Base-by-base conservation (phyloP, 2,888 invertebrate species). In the Drosophila barbarae region DNA sequence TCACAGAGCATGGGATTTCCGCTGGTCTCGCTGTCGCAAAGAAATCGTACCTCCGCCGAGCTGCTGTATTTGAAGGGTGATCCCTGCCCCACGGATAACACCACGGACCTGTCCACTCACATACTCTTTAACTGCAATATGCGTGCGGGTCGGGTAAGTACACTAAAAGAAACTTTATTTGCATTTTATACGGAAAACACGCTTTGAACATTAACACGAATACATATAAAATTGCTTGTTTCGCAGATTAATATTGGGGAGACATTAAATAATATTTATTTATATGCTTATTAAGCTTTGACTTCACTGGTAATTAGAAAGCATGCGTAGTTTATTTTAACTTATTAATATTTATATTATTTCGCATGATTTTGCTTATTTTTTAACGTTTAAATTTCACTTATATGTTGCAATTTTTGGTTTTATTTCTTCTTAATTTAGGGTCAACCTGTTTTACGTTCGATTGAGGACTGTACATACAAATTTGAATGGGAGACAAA, bases 1-100 rank as follows among this genome's bases (percentile, higher is more conserved):
- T 9, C 36, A 21, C 77, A 89, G 89, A 89, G 89, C 71, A 84
- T 90, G 42, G 90, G 90, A 3, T 89, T 85, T 74, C 88, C 89
- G 7, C 59, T 85, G 63, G 73, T 85, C 8, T 84, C 85, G 1
- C 65, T 89, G 52, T 72, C 75, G 6, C 72, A 77, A n/a, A 73
- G 76, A 35, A 86, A 87, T 71, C 79, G 84, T 39, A 88, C 87
- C 8, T 63, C 71, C 28, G 88, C 86, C 8, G 79, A 87, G 51
- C 64, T 90, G 58, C 82, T 84, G 55, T 90, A 90, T 69, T 32
- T 84, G 2, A 68, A 72, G 3, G 90, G 90, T 3, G 83, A 85
- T 69, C 63, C 76, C 18, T 90, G 90, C 59, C 86, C 87, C 21
- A 72, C 70, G 4, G 87, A 89, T 65, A 84, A 73, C 23, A 66